Conservation (phyloP, 2,888 invertebrate genomes). For the Leptinotarsa rubiginosa region DNA sequence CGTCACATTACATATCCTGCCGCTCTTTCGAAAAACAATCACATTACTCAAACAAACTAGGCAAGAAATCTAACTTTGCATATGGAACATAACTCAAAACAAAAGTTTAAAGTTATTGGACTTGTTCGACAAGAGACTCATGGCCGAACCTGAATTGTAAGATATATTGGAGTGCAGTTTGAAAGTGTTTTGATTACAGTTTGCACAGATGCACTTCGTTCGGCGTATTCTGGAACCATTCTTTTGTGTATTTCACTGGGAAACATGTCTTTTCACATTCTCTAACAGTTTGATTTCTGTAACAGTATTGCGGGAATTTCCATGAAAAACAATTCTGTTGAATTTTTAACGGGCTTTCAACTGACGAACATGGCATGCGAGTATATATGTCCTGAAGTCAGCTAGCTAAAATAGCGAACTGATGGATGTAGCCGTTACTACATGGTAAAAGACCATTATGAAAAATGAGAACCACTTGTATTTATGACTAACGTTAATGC, state of each 20-base stretch:
- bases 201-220: slow-evolving; percentile 18
- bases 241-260: background rate
- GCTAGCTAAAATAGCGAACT: too few relatives aligned
- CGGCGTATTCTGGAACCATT: slow-evolving; percentile 16
- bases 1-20: too few relatives aligned
- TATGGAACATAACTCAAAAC: slow-evolving; percentile 3
- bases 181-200: slow-evolving; percentile 23
- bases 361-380: too few relatives aligned
- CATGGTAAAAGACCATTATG: too few relatives aligned
- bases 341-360: too few relatives aligned
- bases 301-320: too few relatives aligned
- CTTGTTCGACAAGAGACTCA: slow-evolving; percentile 8
- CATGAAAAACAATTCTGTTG: too few relatives aligned
- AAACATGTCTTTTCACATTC: background rate
- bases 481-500: too few relatives aligned
- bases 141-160: slow-evolving; percentile 4
- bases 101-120: slow-evolving; percentile 15
- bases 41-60: slow-evolving; percentile 9
- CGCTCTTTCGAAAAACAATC: background rate
- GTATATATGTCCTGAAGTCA: too few relatives aligned
- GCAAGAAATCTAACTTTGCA: background rate
- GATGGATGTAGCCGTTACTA: too few relatives aligned
- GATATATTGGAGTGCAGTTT: slow-evolving; percentile 21
- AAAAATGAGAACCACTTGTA: too few relatives aligned
- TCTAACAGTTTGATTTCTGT: background rate